A percentile compares a stretch with the other conserved stretches of the same genome.
phyloP scores from a whole-genome alignment of 2,888 invertebrate species.

The Phymatocera aterrima region DNA sequence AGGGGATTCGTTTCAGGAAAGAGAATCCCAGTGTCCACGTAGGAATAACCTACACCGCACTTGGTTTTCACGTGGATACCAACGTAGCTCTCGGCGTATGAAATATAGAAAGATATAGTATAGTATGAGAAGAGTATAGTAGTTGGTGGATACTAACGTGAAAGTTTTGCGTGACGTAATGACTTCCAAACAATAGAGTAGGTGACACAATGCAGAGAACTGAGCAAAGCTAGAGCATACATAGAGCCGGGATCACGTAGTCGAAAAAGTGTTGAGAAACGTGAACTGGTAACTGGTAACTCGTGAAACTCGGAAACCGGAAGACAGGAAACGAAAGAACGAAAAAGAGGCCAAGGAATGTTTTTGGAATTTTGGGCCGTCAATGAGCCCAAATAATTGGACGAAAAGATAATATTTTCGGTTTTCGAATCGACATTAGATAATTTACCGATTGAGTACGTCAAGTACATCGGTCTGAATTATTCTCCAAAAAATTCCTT shows the following conservation, averaged over 20 bases:
- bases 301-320: neutral
- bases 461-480: too few species aligned
- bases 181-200: conserved; percentile 37
- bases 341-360: neutral
- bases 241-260: conserved; percentile 1
- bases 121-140: neutral
- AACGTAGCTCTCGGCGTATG: too few species aligned
- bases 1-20: neutral
- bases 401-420: neutral
- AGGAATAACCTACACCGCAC: neutral
- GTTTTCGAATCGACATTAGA: too few species aligned
- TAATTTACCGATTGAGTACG: too few species aligned
- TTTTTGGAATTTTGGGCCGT: neutral
- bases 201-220: conserved; percentile 17
- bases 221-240: neutral
- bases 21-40: neutral
- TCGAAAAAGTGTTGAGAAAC: conserved; percentile 16
- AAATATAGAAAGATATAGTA: neutral
- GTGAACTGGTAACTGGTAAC: conserved; percentile 32
- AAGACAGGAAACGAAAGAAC: conserved; percentile 1
- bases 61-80: neutral
- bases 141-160: conserved; percentile 2
- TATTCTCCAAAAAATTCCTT: too few species aligned
- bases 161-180: conserved; percentile 41
- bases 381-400: neutral